Conservation (phyloP, 2,797 vertebrate species). For the Hozukius guyotensis region DNA sequence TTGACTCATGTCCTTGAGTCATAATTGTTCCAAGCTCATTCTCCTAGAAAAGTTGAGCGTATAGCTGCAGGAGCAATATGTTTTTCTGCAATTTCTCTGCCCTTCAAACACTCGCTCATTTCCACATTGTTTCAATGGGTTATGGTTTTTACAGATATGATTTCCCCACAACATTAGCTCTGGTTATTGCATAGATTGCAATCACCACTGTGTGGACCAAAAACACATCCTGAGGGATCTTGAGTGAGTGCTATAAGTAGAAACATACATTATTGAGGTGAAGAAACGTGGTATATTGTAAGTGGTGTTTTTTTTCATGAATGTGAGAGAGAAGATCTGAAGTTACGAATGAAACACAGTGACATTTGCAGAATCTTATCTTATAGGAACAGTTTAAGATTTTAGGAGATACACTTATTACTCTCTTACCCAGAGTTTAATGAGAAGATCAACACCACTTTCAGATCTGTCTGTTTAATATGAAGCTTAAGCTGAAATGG, state of each 20-base stretch:
- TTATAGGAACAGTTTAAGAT: neutral
- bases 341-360: slow-evolving; percentile 3
- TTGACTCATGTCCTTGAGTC: slow-evolving; percentile 48
- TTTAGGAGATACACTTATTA: neutral
- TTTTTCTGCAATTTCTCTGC: slow-evolving; percentile 17
- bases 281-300: slow-evolving; percentile 2
- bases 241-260: slow-evolving; percentile 10
- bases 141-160: slow-evolving; percentile 10
- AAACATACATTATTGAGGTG: slow-evolving; percentile 48
- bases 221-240: neutral
- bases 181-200: slow-evolving; percentile 29
- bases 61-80: slow-evolving; percentile 30
- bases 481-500: neutral
- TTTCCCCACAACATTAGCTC: slow-evolving; percentile 23
- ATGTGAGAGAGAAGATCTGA: neutral
- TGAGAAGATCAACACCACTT: neutral
- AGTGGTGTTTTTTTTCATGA: neutral
- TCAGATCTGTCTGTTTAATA: neutral
- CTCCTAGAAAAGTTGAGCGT: slow-evolving; percentile 31
- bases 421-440: neutral
- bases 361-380: neutral
- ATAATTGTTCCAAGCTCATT: slow-evolving; percentile 46
- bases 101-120: slow-evolving; percentile 32
- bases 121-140: slow-evolving; percentile 11
- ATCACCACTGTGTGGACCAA: neutral